phyloP scores from a whole-genome alignment of 2,888 invertebrate genomes.

The Cosmopolites sordidus region DNA sequence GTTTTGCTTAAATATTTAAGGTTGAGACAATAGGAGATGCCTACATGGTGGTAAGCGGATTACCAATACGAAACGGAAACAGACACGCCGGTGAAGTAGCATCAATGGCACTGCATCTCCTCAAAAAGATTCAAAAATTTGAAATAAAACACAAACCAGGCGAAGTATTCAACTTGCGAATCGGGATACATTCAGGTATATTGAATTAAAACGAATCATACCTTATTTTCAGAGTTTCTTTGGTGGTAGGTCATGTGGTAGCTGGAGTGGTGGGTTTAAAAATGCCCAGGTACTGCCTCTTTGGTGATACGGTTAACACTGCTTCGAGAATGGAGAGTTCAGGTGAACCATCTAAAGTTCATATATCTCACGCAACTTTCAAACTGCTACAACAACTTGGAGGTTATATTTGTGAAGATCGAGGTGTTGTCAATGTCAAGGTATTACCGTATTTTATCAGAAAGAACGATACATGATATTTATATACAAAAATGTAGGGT shows the following conservation, averaged over 20 bases:
- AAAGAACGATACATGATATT: too few relatives aligned
- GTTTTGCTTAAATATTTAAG: conserved; percentile 45
- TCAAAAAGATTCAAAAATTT: conserved; percentile 66
- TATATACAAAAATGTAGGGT: conserved; percentile 54
- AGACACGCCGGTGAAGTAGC: conserved; percentile 76
- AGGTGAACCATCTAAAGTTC: conserved; percentile 69
- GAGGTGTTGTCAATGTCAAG: conserved; percentile 71
- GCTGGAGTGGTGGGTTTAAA: conserved; percentile 79
- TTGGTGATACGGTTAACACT: conserved; percentile 80
- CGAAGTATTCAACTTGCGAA: conserved; percentile 65
- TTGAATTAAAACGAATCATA: too few relatives aligned
- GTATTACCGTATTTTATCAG: conserved; percentile 44
- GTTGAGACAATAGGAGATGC: conserved; percentile 83
- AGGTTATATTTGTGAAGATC: conserved; percentile 67
- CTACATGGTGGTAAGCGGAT: conserved; percentile 76
- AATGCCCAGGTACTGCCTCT: conserved; percentile 80
- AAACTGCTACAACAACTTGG: conserved; percentile 63
- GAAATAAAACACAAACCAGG: conserved; percentile 64
- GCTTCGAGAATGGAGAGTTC: conserved; percentile 78
- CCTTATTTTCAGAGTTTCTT: too few relatives aligned
- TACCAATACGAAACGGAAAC: conserved; percentile 69
- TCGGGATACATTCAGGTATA: conserved; percentile 65
- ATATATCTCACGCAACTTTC: conserved; percentile 70
- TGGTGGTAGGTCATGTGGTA: conserved; percentile 62
- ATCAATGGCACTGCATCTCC: conserved; percentile 69